Evolutionary conservation across 2,888 invertebrate genomes (phyloP).

Genomic region (Pyrrhia umbra): DNA sequence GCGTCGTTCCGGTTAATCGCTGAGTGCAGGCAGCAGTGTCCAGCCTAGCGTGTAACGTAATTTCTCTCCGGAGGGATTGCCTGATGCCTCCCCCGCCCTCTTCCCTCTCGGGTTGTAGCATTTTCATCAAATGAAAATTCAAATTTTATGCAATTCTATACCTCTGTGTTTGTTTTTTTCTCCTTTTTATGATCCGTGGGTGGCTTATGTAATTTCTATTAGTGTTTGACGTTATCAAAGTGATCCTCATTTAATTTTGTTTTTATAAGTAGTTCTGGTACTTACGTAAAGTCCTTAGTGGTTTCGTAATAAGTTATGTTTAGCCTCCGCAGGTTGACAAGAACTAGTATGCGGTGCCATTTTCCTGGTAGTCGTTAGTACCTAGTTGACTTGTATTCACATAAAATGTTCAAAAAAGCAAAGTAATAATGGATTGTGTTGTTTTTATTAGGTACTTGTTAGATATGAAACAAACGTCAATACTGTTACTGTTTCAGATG

Average conservation of each 20-base stretch:
- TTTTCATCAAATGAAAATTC: slow-evolving; percentile 44
- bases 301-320: slow-evolving; percentile 21
- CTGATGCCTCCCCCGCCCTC: slow-evolving; percentile 29
- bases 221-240: slow-evolving; percentile 1
- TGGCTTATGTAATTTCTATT: neutral
- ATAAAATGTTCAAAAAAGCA: neutral
- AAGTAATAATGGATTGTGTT: neutral
- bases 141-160: slow-evolving; percentile 44
- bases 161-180: neutral
- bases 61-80: slow-evolving; percentile 55
- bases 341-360: slow-evolving; percentile 14
- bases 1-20: slow-evolving; percentile 53
- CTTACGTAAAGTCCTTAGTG: neutral
- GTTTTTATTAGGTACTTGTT: neutral
- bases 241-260: neutral
- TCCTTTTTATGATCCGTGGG: slow-evolving; percentile 4
- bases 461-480: neutral
- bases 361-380: slow-evolving; percentile 42
- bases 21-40: slow-evolving; percentile 54
- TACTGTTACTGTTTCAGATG: neutral
- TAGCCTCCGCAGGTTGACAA: slow-evolving; percentile 6
- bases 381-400: neutral
- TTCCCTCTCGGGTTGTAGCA: slow-evolving; percentile 17
- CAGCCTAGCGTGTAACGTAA: slow-evolving; percentile 60
- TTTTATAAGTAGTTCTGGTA: neutral